Evolutionary conservation across 2,888 invertebrate genomes (phyloP).

Genomic region (Cheiracanthium punctorium): DNA sequence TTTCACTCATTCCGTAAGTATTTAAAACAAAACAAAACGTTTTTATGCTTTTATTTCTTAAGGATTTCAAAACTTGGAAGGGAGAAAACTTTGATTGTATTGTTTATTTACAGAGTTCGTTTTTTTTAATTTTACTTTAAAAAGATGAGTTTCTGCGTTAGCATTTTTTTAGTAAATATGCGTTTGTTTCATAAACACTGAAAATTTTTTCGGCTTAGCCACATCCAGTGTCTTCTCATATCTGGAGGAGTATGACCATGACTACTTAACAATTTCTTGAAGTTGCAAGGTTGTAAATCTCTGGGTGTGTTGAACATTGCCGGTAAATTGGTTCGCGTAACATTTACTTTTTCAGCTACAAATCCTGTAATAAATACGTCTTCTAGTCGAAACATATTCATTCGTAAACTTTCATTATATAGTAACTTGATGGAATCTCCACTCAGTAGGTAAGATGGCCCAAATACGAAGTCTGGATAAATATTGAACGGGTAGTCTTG

Average conservation of each 20-base stretch:
- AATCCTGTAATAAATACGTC: conserved; percentile 76
- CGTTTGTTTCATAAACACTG: conserved; percentile 32
- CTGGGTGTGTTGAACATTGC: conserved; percentile 61
- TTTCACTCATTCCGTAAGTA: too few species aligned
- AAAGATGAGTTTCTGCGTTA: too few species aligned
- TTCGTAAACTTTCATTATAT: conserved; percentile 71
- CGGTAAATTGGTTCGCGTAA: conserved; percentile 71
- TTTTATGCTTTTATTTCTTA: too few species aligned
- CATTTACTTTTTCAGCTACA: conserved; percentile 73
- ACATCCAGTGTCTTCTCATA: conserved; percentile 70
- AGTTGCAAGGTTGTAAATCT: conserved; percentile 77
- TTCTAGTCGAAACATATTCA: conserved; percentile 74
- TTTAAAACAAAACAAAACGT: too few species aligned
- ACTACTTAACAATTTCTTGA: conserved; percentile 73
- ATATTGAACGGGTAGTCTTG: conserved; percentile 72
- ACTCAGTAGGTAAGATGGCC: conserved; percentile 75
- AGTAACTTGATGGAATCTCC: conserved; percentile 73
- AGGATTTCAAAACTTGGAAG: too few species aligned
- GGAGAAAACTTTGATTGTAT: too few species aligned
- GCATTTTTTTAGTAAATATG: too few species aligned
- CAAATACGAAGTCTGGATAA: conserved; percentile 76
- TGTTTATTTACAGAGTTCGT: too few species aligned
- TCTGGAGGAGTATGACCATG: conserved; percentile 71
- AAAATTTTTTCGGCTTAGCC: conserved; percentile 57
- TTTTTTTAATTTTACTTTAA: too few species aligned